Percentiles rank a stretch among this genome's conserved stretches.
phyloP scores from a whole-genome alignment of 2,888 invertebrate genomes.

The Caradrina clavipalpis region DNA sequence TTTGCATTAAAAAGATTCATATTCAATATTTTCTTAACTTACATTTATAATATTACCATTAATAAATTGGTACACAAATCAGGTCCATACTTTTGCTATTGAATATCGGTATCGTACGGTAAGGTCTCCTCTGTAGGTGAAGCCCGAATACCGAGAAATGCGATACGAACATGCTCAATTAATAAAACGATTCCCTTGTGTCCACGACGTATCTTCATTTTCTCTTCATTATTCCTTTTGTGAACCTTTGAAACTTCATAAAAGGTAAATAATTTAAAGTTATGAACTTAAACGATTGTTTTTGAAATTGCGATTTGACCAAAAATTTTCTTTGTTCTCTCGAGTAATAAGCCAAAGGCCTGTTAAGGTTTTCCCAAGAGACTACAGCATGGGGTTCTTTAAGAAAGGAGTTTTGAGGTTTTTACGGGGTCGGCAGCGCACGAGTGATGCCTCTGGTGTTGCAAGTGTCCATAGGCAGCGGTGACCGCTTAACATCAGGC shows the following conservation, averaged over 20 bases:
- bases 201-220: conserved; percentile 64
- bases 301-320: background rate
- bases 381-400: no score
- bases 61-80: conserved; percentile 37
- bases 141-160: conserved; percentile 77
- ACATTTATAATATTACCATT: conserved; percentile 29
- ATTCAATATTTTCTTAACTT: conserved; percentile 21
- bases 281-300: background rate
- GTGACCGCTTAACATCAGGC: no score
- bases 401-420: no score
- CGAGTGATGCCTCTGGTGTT: no score
- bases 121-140: conserved; percentile 66
- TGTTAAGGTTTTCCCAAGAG: no score
- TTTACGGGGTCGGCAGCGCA: no score
- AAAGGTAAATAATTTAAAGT: conserved; percentile 31
- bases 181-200: conserved; percentile 71
- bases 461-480: no score
- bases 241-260: conserved; percentile 29
- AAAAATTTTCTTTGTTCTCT: background rate
- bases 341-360: no score
- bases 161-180: conserved; percentile 75
- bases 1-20: conserved; percentile 25
- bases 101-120: conserved; percentile 55
- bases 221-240: conserved; percentile 49
- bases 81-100: conserved; percentile 72